Evolutionary conservation across 2,888 invertebrate genomes (phyloP).

Genomic region (Polia nebulosa): DNA sequence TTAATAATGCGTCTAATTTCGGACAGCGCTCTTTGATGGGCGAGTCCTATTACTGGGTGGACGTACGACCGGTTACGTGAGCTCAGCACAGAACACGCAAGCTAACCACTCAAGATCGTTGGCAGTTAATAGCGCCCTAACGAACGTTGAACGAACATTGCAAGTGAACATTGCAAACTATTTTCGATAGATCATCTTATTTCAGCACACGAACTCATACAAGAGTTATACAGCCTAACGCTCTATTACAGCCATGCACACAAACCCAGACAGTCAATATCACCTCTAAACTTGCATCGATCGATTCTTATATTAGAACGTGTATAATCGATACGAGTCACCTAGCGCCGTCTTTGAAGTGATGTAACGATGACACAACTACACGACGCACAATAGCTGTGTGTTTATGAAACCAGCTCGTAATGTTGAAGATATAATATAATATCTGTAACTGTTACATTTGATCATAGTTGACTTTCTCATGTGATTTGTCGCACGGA

Average conservation of each 20-base stretch:
- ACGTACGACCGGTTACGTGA: too few species aligned
- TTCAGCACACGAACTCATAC: neutral
- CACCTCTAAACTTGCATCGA: constrained; percentile 50
- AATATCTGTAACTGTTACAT: constrained; percentile 35
- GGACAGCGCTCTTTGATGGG: too few species aligned
- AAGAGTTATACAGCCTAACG: neutral
- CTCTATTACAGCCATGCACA: neutral
- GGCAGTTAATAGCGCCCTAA: too few species aligned
- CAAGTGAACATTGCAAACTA: too few species aligned
- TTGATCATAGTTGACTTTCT: constrained; percentile 26
- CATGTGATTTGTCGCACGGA: constrained; percentile 1
- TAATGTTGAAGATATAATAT: constrained; percentile 52
- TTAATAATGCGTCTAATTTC: too few species aligned
- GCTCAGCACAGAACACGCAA: too few species aligned
- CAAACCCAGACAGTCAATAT: constrained; percentile 33
- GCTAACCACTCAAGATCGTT: too few species aligned
- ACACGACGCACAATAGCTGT: constrained; percentile 39
- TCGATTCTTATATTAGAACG: constrained; percentile 55
- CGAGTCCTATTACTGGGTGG: too few species aligned
- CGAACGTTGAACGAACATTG: too few species aligned
- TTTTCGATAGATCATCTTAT: too few species aligned
- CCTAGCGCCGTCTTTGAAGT: constrained; percentile 44
- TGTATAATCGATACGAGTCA: constrained; percentile 64
- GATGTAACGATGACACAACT: constrained; percentile 63
- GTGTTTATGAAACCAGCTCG: constrained; percentile 57